phyloP scores from a whole-genome alignment of 2,797 vertebrate genomes.

The Perodicticus potto region DNA sequence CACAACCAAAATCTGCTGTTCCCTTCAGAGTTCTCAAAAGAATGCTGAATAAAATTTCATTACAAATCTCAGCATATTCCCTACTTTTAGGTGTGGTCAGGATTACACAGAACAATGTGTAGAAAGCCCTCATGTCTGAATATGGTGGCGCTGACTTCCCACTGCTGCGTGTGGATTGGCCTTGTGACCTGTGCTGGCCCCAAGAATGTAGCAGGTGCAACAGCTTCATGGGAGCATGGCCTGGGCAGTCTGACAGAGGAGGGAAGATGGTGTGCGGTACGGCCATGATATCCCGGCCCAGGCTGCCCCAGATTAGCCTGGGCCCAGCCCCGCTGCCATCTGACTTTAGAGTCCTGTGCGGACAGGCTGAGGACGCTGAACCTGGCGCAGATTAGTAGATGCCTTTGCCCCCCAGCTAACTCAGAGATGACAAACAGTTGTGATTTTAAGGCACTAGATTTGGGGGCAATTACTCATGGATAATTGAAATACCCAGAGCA shows the following conservation, averaged over 20 bases:
- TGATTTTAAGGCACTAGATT: background rate
- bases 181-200: background rate
- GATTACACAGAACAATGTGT: background rate
- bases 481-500: background rate
- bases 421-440: background rate
- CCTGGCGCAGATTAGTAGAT: background rate
- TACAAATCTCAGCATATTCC: background rate
- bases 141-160: background rate
- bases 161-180: background rate
- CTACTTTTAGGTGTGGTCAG: background rate
- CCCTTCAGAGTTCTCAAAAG: background rate
- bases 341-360: rapidly evolving
- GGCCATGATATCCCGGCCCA: background rate
- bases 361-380: rapidly evolving
- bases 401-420: background rate
- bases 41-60: background rate
- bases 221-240: rapidly evolving
- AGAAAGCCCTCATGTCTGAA: background rate
- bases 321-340: background rate
- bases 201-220: background rate
- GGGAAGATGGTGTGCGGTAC: rapidly evolving
- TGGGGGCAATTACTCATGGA: background rate
- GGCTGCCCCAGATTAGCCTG: no score
- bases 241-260: background rate
- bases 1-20: background rate